phyloP scores from a whole-genome alignment of 2,888 invertebrate species.

The Drosophila paucipuncta region DNA sequence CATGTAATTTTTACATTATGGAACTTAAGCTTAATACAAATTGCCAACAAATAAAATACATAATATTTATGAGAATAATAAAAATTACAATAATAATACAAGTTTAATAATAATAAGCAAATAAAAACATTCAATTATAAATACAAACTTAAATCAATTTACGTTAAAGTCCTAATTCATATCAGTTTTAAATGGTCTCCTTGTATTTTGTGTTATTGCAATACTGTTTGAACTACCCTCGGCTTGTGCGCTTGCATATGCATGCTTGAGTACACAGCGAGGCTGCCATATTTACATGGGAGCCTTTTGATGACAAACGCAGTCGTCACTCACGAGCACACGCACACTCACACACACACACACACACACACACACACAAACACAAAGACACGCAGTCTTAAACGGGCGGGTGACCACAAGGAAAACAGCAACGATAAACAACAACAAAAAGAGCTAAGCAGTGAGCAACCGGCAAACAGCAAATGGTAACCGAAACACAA shows the following conservation, averaged over 20 bases:
- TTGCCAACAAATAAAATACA: neutral
- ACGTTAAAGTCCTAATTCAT: neutral
- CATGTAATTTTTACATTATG: neutral
- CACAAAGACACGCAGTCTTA: slow-evolving; percentile 31
- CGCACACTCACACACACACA: slow-evolving; percentile 11
- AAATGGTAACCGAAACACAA: slow-evolving; percentile 66
- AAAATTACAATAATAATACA: neutral
- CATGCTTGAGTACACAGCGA: slow-evolving; percentile 27
- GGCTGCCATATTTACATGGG: slow-evolving; percentile 41
- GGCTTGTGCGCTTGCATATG: slow-evolving; percentile 4
- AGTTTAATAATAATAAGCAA: neutral
- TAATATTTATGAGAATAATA: neutral
- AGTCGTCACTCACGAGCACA: slow-evolving; percentile 30
- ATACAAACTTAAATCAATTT: neutral
- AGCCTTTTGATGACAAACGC: slow-evolving; percentile 55
- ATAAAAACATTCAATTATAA: neutral
- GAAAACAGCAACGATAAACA: slow-evolving; percentile 32
- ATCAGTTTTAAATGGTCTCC: neutral
- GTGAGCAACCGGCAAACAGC: slow-evolving; percentile 47
- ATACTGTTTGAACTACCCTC: slow-evolving; percentile 17
- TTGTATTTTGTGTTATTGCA: neutral
- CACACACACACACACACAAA: neutral
- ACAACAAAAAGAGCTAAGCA: slow-evolving; percentile 20
- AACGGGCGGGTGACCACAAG: slow-evolving; percentile 42
- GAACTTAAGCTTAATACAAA: neutral